Base-by-base conservation (phyloP, 2,888 invertebrate species). In the Platerodrilus igneus region DNA sequence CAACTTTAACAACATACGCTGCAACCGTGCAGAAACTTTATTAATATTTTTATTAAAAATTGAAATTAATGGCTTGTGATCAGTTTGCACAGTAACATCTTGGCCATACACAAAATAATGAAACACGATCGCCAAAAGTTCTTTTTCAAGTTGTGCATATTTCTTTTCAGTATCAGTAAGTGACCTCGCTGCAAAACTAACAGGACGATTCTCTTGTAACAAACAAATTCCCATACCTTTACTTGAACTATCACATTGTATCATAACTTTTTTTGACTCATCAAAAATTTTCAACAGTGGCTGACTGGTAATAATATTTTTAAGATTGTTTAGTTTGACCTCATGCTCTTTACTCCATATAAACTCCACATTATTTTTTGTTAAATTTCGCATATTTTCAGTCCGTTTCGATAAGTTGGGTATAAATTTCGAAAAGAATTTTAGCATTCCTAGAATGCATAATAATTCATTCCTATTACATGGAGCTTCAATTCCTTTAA, bases 241-340 rank as follows among this genome's bases (percentile, higher is more conserved):
- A 34, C 40, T 25, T 10, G 50, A 51, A 15, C 50, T 43, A 42
- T 54, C 53, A 14, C 36, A 40, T 20, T 43, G 46, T 14, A 48
- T 27, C 27, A 33, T 37, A 20, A 48, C 28, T 20, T 37, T 27
- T 25, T 31, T 30, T 16, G 35, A 25, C 2, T 20, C n/a, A 36
- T 47, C 28, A 37, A 41, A 48, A 40, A 40, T 42, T 23, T 25
- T 14, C 6, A 51, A 27, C 8, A 43, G 29, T 16, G 25, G 35
- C 16, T 44, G 25, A 13, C 32, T 34, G n/a, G 23, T 25, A 17
- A 52, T 27, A 18, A 25, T 6, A 7, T 28, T 14, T 45, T 52
- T 52, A 1, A 48, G 22, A 9, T 28, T 14, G 15, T 32, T 5
- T 26, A 51, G 48, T 17, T 32, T 43, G 21, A 37, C n/a, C 27